Evolutionary conservation across 1,140 invertebrate genomes (phyloP).

Genomic region (Polypedilum pembai): DNA sequence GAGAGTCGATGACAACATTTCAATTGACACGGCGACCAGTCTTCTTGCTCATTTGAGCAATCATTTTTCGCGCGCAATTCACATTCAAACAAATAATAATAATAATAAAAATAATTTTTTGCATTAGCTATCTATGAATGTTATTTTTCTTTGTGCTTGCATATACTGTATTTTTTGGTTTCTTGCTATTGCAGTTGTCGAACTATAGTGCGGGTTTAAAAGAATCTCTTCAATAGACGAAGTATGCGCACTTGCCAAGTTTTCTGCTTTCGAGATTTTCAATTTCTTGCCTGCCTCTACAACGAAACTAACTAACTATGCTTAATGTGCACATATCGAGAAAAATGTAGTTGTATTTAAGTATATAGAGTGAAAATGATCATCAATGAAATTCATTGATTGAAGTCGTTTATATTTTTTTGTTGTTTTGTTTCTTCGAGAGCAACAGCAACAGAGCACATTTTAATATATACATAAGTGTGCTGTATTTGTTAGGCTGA

Average conservation of each 20-base stretch:
- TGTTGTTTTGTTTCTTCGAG: too few species aligned
- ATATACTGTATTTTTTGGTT: background rate
- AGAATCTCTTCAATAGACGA: too few species aligned
- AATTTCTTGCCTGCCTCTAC: background rate
- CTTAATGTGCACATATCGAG: background rate
- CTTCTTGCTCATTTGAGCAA: background rate
- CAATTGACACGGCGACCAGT: background rate
- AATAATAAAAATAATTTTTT: background rate
- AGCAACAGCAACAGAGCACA: too few species aligned
- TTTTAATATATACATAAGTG: background rate
- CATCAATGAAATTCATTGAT: slow-evolving; percentile 12
- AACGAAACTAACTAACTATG: background rate
- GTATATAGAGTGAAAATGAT: background rate
- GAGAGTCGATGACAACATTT: background rate
- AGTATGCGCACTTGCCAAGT: background rate
- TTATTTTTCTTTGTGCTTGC: background rate
- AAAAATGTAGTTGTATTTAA: background rate
- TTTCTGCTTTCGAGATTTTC: background rate
- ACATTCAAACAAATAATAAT: background rate
- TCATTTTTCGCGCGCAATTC: slow-evolving; percentile 16
- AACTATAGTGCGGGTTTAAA: too few species aligned
- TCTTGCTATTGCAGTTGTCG: background rate
- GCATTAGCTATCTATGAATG: background rate
- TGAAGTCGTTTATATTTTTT: background rate
- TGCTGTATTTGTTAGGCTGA: background rate